phyloP scores from a whole-genome alignment of 2,888 invertebrate genomes.

The Erynnis tages region DNA sequence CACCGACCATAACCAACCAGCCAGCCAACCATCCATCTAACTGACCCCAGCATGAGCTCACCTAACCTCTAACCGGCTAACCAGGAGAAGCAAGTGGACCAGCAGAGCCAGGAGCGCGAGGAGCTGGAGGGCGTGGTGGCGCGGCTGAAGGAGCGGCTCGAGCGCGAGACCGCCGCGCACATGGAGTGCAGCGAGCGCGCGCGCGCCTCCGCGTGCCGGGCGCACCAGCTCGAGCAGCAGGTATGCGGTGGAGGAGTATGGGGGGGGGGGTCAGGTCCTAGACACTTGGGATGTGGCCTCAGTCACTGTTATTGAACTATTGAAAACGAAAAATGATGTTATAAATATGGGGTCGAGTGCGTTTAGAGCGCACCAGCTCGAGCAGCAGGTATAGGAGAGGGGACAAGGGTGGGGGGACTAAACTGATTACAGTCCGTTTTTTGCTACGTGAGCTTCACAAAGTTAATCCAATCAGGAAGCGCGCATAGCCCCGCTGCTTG shows the following conservation, averaged over 20 bases:
- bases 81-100: slow-evolving; percentile 94
- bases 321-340: no score
- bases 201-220: slow-evolving; percentile 76
- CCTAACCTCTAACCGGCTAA: slow-evolving; percentile 46
- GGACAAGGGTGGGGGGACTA: no score
- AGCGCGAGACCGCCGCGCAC: slow-evolving; percentile 93
- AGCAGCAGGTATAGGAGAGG: no score
- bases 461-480: no score
- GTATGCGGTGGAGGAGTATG: slow-evolving; percentile 34
- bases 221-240: slow-evolving; percentile 84
- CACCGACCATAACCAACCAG: not conserved
- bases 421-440: no score
- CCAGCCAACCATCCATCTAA: not conserved
- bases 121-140: slow-evolving; percentile 92
- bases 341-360: no score
- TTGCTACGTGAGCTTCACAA: no score
- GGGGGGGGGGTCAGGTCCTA: no score
- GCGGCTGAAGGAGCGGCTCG: slow-evolving; percentile 92
- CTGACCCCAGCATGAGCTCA: not conserved
- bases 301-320: no score
- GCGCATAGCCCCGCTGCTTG: no score
- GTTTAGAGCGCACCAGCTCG: no score
- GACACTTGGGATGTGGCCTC: no score
- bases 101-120: slow-evolving; percentile 94
- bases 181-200: slow-evolving; percentile 91